Evolutionary conservation across 2,888 invertebrate genomes (phyloP).

Genomic region (Acanthosoma haemorrhoidale): DNA sequence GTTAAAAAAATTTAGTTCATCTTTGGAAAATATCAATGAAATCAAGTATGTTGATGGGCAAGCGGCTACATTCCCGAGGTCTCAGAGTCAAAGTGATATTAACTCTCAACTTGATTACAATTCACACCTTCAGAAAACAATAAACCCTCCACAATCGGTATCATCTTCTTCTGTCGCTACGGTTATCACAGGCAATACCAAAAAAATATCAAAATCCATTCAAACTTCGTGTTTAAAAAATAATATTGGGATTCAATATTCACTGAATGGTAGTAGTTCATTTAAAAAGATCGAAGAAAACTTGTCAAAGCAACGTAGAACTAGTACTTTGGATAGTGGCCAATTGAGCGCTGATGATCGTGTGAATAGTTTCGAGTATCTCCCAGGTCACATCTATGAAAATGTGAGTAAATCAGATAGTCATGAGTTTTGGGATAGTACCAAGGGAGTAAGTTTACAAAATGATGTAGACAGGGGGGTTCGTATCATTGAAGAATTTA

Average conservation of each 20-base stretch:
- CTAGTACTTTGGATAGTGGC: constrained; percentile 30
- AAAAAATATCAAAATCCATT: constrained; percentile 42
- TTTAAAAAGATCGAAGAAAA: background rate
- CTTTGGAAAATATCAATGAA: constrained; percentile 32
- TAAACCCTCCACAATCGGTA: constrained; percentile 34
- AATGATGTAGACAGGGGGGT: constrained; percentile 60
- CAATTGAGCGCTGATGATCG: constrained; percentile 36
- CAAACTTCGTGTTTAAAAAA: constrained; percentile 42
- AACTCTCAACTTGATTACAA: background rate
- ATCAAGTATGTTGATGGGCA: background rate
- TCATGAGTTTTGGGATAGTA: background rate
- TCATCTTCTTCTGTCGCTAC: constrained; percentile 47
- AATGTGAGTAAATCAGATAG: background rate
- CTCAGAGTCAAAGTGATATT: constrained; percentile 36
- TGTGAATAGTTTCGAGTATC: constrained; percentile 46
- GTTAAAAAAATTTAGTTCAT: constrained; percentile 35
- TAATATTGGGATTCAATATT: constrained; percentile 46
- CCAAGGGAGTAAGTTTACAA: constrained; percentile 45
- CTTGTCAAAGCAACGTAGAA: background rate
- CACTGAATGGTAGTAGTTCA: constrained; percentile 35
- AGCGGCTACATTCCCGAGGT: constrained; percentile 35
- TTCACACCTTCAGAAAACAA: background rate
- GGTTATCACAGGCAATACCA: constrained; percentile 44
- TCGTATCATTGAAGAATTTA: constrained; percentile 54
- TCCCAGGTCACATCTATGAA: constrained; percentile 53